Evolutionary conservation across 2,113 vertebrate genomes (phyloP).

Genomic region (Mormoops blainvillei): DNA sequence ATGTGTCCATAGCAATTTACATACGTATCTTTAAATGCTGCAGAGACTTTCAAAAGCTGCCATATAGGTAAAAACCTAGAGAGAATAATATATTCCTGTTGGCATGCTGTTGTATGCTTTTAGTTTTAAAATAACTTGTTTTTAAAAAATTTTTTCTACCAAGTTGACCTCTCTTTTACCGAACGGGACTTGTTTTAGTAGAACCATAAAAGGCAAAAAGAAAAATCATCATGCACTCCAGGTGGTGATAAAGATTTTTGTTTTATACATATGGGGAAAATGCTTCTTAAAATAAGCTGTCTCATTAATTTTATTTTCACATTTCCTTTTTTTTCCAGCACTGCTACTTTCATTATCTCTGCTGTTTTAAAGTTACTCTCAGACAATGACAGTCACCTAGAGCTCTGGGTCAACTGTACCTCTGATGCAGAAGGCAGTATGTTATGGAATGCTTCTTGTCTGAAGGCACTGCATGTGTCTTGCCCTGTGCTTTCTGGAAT

Average conservation of each 20-base stretch:
- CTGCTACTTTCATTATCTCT: constrained; percentile 67
- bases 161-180: constrained; percentile 46
- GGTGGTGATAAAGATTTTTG: constrained; percentile 32
- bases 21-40: constrained; percentile 52
- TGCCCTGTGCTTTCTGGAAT: constrained; percentile 78
- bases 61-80: background rate
- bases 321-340: constrained; percentile 43
- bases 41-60: constrained; percentile 59
- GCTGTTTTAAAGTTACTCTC: constrained; percentile 68
- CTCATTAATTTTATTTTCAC: constrained; percentile 3
- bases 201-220: constrained; percentile 34
- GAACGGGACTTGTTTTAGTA: constrained; percentile 41
- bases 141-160: constrained; percentile 33
- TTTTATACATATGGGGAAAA: constrained; percentile 30
- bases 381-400: constrained; percentile 66
- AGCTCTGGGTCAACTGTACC: constrained; percentile 57
- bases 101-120: constrained; percentile 10
- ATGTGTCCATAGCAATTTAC: background rate
- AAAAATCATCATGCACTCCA: constrained; percentile 57
- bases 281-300: background rate
- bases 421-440: constrained; percentile 39
- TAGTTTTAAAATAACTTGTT: background rate
- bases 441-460: constrained; percentile 79
- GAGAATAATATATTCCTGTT: constrained; percentile 24
- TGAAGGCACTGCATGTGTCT: constrained; percentile 83